Conservation (phyloP, 2,113 vertebrate species). For the Bubalus kerabau region DNA sequence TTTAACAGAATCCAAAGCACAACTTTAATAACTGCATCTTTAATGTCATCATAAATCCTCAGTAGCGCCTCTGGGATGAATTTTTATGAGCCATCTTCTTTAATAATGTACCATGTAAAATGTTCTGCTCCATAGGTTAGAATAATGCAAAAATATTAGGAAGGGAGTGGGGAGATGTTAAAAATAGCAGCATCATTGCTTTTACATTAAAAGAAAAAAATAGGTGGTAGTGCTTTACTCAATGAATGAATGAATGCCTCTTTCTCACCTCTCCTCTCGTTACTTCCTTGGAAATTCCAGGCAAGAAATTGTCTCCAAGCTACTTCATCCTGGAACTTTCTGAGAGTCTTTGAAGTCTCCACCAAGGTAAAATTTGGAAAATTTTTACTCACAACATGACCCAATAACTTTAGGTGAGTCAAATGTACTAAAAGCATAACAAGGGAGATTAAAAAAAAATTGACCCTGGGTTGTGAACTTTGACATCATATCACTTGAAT, state of each 20-base stretch:
- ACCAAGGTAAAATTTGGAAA: not conserved
- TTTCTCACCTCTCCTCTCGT: not conserved
- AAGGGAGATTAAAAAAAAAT: not conserved
- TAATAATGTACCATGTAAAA: conserved; percentile 40
- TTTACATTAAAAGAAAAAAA: not conserved
- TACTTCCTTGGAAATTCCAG: not conserved
- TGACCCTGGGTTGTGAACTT: not conserved
- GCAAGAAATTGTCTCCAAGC: not conserved
- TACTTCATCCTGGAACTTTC: not conserved
- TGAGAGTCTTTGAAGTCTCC: not conserved
- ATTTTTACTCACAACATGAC: not conserved
- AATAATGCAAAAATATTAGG: conserved; percentile 35
- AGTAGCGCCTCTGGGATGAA: not conserved
- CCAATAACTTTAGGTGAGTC: not conserved
- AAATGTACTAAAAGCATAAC: not conserved
- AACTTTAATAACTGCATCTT: conserved; percentile 27
- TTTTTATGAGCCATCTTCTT: conserved; percentile 34
- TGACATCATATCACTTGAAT: not conserved
- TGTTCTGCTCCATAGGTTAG: conserved; percentile 3
- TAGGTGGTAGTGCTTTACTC: not conserved
- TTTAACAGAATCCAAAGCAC: not conserved
- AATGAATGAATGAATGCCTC: not conserved
- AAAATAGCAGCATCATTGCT: conserved; percentile 31
- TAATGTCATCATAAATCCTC: conserved; percentile 35
- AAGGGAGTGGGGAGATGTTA: not conserved